Evolutionary conservation across 2,113 vertebrate genomes (phyloP), one percentile per base, ranked within the genome.

Genomic region (Epinephelus cyanopodus): DNA sequence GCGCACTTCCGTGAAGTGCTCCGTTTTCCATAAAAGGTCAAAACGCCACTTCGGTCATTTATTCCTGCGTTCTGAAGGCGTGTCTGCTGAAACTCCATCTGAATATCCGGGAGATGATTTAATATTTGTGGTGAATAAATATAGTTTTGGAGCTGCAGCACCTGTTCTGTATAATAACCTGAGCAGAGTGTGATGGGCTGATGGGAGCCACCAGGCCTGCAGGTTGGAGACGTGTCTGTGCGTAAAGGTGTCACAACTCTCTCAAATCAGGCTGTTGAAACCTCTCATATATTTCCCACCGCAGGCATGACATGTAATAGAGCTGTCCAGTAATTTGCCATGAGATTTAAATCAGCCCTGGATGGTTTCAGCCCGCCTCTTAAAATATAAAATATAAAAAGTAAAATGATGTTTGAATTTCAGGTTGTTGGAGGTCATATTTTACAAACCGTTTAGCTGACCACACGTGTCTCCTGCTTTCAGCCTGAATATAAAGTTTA

Each of bases 21-120:
- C 27, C 23, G 19, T 82, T 84, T 68, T 12, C 78, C 77, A 73
- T 87, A 82, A 76, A 86, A 85, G 83, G 85, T 73, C 63, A 83
- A 66, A 69, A 79, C 29, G 42, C 6, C 2, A 23, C 25, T 66
- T 75, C 58, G 25, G 50, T 57, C 0, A 64, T 76, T 56, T 80
- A 81, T 71, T 39, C 57, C 3, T 66, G 3, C 42, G 21, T 57
- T 2, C 15, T 58, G 19, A 48, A 73, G 54, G 79, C 52, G 37
- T 58, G 50, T 61, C 74, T 37, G 74, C 23, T 57, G 54, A 67
- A 53, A 72, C 62, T 77, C 23, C 48, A 17, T 25, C 33, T 70
- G 52, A 65, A 65, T 84, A 42, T 82, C 56, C 11, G 7, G 27
- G 6, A 50, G 7, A 19, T 70, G 10, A 57, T 71, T 68, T 56